Base-by-base conservation (phyloP, 2,113 vertebrate genomes). In the Eleginops maclovinus region DNA sequence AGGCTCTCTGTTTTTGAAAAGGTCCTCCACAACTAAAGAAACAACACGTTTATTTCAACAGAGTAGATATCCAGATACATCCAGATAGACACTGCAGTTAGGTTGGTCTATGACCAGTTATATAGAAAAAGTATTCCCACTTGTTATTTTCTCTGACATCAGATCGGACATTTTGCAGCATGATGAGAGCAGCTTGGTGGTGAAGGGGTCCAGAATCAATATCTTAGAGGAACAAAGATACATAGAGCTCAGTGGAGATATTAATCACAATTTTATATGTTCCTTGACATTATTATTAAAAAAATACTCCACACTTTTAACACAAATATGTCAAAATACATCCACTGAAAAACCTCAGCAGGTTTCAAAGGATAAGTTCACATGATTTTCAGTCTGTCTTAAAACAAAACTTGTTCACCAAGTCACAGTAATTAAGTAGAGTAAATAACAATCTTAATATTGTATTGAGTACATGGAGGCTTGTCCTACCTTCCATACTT, bases 101-200 rank as follows among this genome's bases (percentile, higher is more conserved):
- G 4, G 26, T 54, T 0, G 1, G 22, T 9, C 15, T 56, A 26
- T 62, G 9, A 26, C 4, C 26, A 19, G 5, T 28, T 22, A 26
- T 9, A 40, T 7, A 63, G 56, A 40, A n/a, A n/a, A n/a, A n/a
- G n/a, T n/a, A n/a, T n/a, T n/a, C 90, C 13, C 77, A 96, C 95
- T 95, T 61, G 95, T 95, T 53, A 99, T 95, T 77, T 96, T 95
- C 67, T 99, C 97, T 46, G 93, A 85, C 90, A 99, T 95, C 16
- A 99, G 93, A 78, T 99, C 97, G 3, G 95, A 95, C 97, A 99
- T 99, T 93, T 95, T 99, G 95, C 97, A 98, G 89, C 98, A 99
- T 4, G 96, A 93, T 6, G 98, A 96, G 63, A 99, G 91, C 28
- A 99, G 94, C 63, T 95, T 98, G 65, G 97, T 99, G 80, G 97